These are phyloP conservation scores for Heliconius eleuchia DNA, from an alignment of 1,140 invertebrate genomes.

Conservation along the genomic window DNA sequence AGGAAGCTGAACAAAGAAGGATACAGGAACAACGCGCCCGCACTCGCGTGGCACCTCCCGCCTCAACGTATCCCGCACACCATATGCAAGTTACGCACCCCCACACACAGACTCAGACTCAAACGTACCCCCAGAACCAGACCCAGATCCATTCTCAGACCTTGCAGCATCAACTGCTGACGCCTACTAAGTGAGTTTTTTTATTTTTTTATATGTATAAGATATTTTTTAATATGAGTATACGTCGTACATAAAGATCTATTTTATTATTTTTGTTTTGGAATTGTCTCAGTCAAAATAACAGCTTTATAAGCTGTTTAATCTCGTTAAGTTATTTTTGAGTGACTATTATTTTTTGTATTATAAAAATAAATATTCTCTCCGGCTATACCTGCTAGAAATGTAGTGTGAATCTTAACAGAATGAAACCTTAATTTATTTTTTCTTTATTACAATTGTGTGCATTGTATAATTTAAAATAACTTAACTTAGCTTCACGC, in stretches of 20 bases:
- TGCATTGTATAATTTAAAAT: neutral
- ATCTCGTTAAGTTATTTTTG: too few relatives aligned
- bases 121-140: neutral
- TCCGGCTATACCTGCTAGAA: too few relatives aligned
- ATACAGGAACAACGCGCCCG: slow-evolving; percentile 84
- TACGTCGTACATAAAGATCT: too few relatives aligned
- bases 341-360: too few relatives aligned
- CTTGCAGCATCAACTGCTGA: neutral
- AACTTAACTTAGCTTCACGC: neutral
- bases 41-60: slow-evolving; percentile 7
- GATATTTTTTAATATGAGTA: too few relatives aligned
- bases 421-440: too few relatives aligned
- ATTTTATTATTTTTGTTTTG: too few relatives aligned
- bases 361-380: too few relatives aligned
- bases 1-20: slow-evolving; percentile 95
- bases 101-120: neutral
- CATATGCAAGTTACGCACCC: slow-evolving; percentile 9
- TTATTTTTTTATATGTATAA: neutral
- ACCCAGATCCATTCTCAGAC: neutral
- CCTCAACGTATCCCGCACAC: slow-evolving; percentile 15
- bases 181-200: neutral
- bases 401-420: too few relatives aligned
- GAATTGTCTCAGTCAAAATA: too few relatives aligned
- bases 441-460: too few relatives aligned
- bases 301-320: too few relatives aligned